These are phyloP conservation scores for Brachyistius frenatus DNA, from an alignment of 2,113 vertebrate genomes.

Conservation along the genomic window DNA sequence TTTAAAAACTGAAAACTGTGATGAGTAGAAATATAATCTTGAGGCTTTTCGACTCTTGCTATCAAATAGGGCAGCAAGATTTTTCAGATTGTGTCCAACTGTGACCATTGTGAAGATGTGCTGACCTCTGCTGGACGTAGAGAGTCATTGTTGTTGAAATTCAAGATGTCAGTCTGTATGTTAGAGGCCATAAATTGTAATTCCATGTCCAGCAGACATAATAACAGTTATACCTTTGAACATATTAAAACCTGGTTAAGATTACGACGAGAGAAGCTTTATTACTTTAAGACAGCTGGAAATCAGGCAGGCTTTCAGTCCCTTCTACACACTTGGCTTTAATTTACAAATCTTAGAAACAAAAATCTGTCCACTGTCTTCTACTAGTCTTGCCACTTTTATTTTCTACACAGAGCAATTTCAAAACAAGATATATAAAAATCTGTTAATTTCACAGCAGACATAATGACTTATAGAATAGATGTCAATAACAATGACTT, in stretches of 20 bases:
- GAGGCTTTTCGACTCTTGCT: neutral
- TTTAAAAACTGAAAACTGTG: neutral
- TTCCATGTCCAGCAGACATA: too few relatives aligned
- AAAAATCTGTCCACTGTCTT: too few relatives aligned
- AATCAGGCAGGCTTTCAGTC: too few relatives aligned
- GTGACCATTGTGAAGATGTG: slow-evolving; percentile 48
- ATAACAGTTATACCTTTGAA: too few relatives aligned
- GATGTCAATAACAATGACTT: neutral
- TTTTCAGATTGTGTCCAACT: neutral
- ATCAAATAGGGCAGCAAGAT: neutral
- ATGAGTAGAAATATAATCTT: neutral
- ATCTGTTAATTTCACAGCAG: neutral
- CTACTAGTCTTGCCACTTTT: too few relatives aligned
- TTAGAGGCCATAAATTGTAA: too few relatives aligned
- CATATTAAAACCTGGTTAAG: too few relatives aligned
- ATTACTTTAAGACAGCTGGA: too few relatives aligned
- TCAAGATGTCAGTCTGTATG: neutral
- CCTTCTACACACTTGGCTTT: too few relatives aligned
- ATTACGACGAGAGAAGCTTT: too few relatives aligned
- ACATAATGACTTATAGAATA: neutral
- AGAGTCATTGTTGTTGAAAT: neutral
- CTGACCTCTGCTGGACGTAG: slow-evolving; percentile 79
- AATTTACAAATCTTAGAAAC: too few relatives aligned
- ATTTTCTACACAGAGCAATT: neutral
- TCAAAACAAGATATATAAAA: neutral